These are phyloP conservation scores for Pseudopipra pipra DNA, from an alignment of 2,113 vertebrate genomes.

Conservation along the genomic window DNA sequence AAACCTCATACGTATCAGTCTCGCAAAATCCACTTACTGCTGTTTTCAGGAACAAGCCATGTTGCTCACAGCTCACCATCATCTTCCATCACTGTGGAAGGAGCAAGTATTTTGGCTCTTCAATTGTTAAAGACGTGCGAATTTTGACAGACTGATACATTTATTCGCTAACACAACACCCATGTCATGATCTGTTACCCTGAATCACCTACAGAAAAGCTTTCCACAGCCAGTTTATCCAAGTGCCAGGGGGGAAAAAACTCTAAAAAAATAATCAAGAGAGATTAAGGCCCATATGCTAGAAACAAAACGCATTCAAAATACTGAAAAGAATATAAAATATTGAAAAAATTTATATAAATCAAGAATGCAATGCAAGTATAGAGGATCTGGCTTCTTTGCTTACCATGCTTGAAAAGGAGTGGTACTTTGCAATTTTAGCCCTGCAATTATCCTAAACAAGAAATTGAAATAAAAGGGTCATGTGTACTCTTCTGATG, in stretches of 20 bases:
- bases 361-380: background rate
- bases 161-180: background rate
- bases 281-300: background rate
- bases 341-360: background rate
- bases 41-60: background rate
- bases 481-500: background rate
- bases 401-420: background rate
- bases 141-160: background rate
- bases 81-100: background rate
- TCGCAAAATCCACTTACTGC: background rate
- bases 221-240: background rate
- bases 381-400: background rate
- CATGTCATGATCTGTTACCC: background rate
- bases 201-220: background rate
- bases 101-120: background rate
- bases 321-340: background rate
- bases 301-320: constrained; percentile 22
- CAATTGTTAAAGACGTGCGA: background rate
- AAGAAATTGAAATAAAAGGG: background rate
- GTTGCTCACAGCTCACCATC: background rate
- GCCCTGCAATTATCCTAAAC: background rate
- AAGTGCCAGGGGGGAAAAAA: background rate
- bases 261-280: background rate
- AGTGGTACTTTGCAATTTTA: background rate
- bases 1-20: background rate